Evolutionary conservation across 1,140 invertebrate genomes (phyloP).

Genomic region (Dendroctonus valens): DNA sequence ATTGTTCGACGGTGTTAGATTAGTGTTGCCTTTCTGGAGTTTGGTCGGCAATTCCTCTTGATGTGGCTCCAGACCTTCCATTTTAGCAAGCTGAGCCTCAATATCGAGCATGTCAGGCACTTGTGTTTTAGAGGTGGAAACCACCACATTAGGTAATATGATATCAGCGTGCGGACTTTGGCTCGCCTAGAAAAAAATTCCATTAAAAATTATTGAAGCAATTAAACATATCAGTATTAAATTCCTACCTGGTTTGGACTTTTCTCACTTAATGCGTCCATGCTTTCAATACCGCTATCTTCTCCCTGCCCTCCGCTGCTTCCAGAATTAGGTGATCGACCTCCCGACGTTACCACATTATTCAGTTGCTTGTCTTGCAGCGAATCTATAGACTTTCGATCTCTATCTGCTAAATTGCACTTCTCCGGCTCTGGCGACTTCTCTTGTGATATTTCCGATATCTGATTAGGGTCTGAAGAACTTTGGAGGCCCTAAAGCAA

Average conservation of each 20-base stretch:
- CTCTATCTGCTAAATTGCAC: constrained; percentile 41
- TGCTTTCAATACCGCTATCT: constrained; percentile 89
- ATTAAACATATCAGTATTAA: not conserved
- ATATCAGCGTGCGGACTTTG: constrained; percentile 56
- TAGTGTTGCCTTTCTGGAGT: constrained; percentile 4
- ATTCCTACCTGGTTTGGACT: constrained; percentile 58
- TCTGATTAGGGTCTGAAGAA: not conserved
- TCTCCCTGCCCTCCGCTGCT: constrained; percentile 63
- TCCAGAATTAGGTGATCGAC: constrained; percentile 47
- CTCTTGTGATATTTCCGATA: constrained; percentile 36
- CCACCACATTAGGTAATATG: constrained; percentile 31
- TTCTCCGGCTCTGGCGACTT: constrained; percentile 48
- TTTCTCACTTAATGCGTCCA: constrained; percentile 90
- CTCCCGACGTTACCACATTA: constrained; percentile 24
- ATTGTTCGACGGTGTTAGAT: constrained; percentile 1
- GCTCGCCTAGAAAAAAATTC: constrained; percentile 57
- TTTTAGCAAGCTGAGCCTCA: constrained; percentile 64
- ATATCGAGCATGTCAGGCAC: constrained; percentile 62
- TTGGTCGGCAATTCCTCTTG: not conserved
- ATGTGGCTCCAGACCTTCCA: constrained; percentile 57
- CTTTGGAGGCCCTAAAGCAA: not conserved
- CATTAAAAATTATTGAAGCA: not conserved
- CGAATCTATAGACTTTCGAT: constrained; percentile 34
- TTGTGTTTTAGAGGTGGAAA: constrained; percentile 45
- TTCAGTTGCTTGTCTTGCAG: constrained; percentile 39